Evolutionary conservation across 2,797 vertebrate species (phyloP).

Genomic region (Centropyge bicolor): DNA sequence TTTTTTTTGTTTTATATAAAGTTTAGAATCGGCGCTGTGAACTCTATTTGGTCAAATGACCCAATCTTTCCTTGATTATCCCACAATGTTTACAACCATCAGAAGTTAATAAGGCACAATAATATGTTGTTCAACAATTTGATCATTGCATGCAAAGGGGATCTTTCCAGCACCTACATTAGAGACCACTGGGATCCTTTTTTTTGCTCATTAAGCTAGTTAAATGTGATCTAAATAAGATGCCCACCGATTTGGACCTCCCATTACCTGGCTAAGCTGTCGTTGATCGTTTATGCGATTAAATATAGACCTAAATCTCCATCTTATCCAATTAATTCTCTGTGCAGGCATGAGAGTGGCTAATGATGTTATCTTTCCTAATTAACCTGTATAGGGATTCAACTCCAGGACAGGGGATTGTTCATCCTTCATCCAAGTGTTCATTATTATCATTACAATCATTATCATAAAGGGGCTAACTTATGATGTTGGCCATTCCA

Average conservation of each 20-base stretch:
- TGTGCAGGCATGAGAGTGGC: constrained; percentile 85
- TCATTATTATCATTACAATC: constrained; percentile 89
- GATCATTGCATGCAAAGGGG: constrained; percentile 41
- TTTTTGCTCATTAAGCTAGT: constrained; percentile 79
- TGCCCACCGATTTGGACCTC: constrained; percentile 77
- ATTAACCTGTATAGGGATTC: constrained; percentile 90
- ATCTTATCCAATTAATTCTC: constrained; percentile 89
- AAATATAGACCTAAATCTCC: constrained; percentile 87
- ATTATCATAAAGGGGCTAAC: constrained; percentile 86
- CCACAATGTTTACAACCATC: constrained; percentile 48
- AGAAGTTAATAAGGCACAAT: constrained; percentile 59
- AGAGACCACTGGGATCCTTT: constrained; percentile 58
- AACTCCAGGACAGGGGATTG: constrained; percentile 85
- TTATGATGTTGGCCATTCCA: constrained; percentile 83
- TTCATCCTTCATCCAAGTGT: constrained; percentile 87
- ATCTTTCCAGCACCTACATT: constrained; percentile 50
- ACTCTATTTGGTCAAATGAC: constrained; percentile 5
- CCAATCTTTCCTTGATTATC: constrained; percentile 30
- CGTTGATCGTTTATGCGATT: constrained; percentile 86
- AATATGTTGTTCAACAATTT: constrained; percentile 56
- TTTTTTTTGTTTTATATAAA: constrained; percentile 45
- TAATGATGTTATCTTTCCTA: constrained; percentile 93
- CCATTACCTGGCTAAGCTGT: constrained; percentile 78
- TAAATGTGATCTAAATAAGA: constrained; percentile 85
- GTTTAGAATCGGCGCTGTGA: constrained; percentile 15